Conservation (phyloP, 2,113 vertebrate species). For the Triplophysa tibetana region DNA sequence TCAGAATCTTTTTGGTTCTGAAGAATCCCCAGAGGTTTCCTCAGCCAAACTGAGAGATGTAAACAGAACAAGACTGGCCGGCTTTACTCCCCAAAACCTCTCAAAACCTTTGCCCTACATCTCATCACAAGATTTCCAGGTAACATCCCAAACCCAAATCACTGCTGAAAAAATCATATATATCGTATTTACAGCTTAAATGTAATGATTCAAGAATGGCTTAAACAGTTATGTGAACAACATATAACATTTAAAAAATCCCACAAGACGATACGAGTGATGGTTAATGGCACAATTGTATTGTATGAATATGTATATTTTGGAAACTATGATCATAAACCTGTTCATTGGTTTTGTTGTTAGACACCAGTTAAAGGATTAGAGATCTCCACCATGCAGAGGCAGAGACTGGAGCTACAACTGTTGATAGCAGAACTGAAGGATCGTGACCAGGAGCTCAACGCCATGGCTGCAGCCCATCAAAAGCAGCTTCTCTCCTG, state of each 20-base stretch:
- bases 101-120: conserved; percentile 15
- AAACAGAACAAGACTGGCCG: conserved; percentile 15
- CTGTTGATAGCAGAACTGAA: conserved; percentile 76
- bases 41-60: conserved; percentile 17
- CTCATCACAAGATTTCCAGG: conserved; percentile 36
- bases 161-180: not conserved
- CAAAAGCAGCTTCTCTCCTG: conserved; percentile 76
- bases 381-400: conserved; percentile 70
- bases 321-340: not conserved
- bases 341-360: not conserved
- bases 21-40: not conserved
- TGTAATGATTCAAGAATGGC: too few species aligned
- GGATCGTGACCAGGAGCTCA: conserved; percentile 78
- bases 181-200: too few species aligned
- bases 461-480: conserved; percentile 76
- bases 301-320: not conserved
- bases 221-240: too few species aligned
- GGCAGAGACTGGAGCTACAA: conserved; percentile 79
- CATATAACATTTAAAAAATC: not conserved
- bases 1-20: conserved; percentile 1
- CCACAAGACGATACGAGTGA: too few species aligned
- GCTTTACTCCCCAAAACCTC: not conserved
- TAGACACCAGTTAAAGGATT: conserved; percentile 63
- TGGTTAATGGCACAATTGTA: not conserved
- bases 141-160: conserved; percentile 13